phyloP scores from a whole-genome alignment of 2,797 vertebrate species.

The Notolepis coatsorum region DNA sequence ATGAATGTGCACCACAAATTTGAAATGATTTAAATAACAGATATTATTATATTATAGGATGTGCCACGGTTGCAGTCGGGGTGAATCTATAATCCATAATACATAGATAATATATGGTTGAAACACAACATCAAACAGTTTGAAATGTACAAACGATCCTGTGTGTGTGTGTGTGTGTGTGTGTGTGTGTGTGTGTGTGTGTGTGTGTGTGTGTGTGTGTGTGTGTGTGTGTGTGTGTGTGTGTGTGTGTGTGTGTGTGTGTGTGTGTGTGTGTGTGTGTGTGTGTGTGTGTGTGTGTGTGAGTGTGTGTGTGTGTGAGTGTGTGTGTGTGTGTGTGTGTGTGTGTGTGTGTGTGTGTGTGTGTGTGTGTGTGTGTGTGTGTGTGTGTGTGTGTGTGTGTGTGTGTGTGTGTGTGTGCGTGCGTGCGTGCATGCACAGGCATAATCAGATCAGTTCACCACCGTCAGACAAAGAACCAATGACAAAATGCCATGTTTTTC shows the following conservation, averaged over 20 bases:
- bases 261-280: neutral
- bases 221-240: slow-evolving; percentile 19
- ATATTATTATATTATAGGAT: too few species aligned
- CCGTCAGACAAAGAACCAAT: too few species aligned
- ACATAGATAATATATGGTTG: too few species aligned
- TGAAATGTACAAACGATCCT: too few species aligned
- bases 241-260: neutral
- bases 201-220: slow-evolving; percentile 1
- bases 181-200: neutral
- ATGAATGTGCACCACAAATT: too few species aligned
- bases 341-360: neutral
- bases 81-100: too few species aligned
- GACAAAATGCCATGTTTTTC: too few species aligned
- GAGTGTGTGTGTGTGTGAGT: neutral
- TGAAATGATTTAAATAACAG: too few species aligned
- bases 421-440: neutral
- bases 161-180: neutral
- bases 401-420: neutral
- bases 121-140: too few species aligned
- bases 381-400: slow-evolving; percentile 4
- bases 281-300: slow-evolving; percentile 8
- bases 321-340: neutral
- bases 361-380: slow-evolving; percentile 5
- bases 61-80: too few species aligned
- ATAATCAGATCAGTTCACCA: too few species aligned